Evolutionary conservation across 2,888 invertebrate genomes (phyloP).

Genomic region (Keiferia lycopersicella): DNA sequence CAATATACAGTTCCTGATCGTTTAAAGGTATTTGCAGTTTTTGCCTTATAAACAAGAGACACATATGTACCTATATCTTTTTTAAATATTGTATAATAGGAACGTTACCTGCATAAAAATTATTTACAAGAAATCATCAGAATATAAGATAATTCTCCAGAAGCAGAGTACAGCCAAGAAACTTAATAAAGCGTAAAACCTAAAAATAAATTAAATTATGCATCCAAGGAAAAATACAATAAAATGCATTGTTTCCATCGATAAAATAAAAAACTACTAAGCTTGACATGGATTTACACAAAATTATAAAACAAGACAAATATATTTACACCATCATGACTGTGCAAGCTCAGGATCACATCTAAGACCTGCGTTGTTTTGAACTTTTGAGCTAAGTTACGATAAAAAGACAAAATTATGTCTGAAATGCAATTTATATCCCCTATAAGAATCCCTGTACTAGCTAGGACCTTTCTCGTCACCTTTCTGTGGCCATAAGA

Average conservation of each 20-base stretch:
- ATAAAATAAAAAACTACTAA: background rate
- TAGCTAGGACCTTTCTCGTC: constrained; percentile 70
- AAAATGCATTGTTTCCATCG: constrained; percentile 16
- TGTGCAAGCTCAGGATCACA: too few relatives aligned
- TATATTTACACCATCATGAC: background rate
- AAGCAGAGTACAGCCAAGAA: background rate
- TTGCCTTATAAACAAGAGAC: background rate
- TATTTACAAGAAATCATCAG: background rate
- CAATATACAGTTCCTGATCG: too few relatives aligned
- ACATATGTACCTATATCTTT: background rate
- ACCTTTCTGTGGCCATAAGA: constrained; percentile 65
- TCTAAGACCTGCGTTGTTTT: too few relatives aligned
- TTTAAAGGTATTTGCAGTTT: background rate
- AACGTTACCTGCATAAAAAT: constrained; percentile 8
- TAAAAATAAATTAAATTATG: constrained; percentile 19
- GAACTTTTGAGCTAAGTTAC: background rate
- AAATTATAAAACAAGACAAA: background rate
- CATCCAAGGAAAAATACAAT: constrained; percentile 5
- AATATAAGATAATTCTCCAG: background rate
- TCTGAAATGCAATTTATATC: background rate
- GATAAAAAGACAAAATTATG: background rate
- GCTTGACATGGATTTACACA: constrained; percentile 14
- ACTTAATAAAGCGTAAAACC: background rate
- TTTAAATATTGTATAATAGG: background rate
- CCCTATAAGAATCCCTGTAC: constrained; percentile 49